Conservation (phyloP, 2,888 invertebrate species). For the Nomada goodeniana region DNA sequence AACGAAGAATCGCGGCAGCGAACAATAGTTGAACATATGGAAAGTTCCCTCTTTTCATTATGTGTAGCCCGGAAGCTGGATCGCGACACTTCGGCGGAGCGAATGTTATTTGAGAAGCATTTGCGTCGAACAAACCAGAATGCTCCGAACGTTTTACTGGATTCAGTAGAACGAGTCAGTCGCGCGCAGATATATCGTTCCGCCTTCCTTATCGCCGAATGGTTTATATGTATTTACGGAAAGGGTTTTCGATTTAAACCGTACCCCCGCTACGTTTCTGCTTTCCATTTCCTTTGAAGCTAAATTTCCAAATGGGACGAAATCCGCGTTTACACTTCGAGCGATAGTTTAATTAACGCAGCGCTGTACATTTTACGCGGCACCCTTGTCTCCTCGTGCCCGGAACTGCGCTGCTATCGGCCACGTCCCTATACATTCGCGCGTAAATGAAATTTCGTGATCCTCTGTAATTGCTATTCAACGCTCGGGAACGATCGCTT, state of each 20-base stretch:
- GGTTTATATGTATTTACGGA: too few species aligned
- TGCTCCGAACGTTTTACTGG: not conserved
- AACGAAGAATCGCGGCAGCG: too few species aligned
- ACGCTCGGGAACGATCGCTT: not conserved
- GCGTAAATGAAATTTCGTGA: slow-evolving; percentile 27
- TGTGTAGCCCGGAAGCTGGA: not conserved
- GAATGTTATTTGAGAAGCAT: slow-evolving; percentile 25
- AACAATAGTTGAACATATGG: slow-evolving; percentile 6
- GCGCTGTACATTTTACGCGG: not conserved
- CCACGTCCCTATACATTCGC: not conserved
- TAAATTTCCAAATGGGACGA: slow-evolving; percentile 3
- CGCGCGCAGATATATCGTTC: not conserved
- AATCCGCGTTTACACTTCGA: slow-evolving; percentile 24
- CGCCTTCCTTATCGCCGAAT: too few species aligned
- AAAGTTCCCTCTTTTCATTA: slow-evolving; percentile 7
- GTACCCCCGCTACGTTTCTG: not conserved
- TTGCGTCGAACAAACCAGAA: not conserved
- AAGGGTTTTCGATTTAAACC: not conserved
- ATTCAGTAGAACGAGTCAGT: slow-evolving; percentile 10
- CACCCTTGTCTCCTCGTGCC: not conserved
- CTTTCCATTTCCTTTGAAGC: not conserved
- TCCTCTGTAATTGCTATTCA: slow-evolving; percentile 12
- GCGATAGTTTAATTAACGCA: slow-evolving; percentile 39
- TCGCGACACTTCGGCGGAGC: slow-evolving; percentile 5
- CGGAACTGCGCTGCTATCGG: not conserved